Evolutionary conservation across 2,888 invertebrate species (phyloP).

Genomic region (Auanema freiburgensis): DNA sequence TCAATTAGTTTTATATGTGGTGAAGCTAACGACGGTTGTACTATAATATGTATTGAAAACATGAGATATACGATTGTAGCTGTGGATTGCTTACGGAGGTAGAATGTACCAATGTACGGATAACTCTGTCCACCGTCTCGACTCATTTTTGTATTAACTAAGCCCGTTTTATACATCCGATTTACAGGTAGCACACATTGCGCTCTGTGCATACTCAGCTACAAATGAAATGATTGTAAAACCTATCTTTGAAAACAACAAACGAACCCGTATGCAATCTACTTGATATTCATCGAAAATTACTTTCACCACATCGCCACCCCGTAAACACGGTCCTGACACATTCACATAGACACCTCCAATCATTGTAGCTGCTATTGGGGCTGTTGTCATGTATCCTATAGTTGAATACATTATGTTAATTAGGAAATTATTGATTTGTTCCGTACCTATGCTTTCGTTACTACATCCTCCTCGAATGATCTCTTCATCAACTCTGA

Average conservation of each 20-base stretch:
- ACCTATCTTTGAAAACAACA: not conserved
- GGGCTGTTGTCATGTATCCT: conserved; percentile 6
- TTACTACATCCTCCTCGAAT: conserved; percentile 80
- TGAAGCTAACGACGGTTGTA: conserved; percentile 34
- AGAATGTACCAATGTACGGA: conserved; percentile 26
- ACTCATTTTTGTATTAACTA: conserved; percentile 19
- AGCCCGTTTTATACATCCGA: conserved; percentile 26
- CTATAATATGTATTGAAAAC: not conserved
- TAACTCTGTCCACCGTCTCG: conserved; percentile 30
- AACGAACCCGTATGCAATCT: conserved; percentile 29
- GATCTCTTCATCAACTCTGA: conserved; percentile 88
- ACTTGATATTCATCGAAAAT: conserved; percentile 39
- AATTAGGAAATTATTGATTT: not conserved
- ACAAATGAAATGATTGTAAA: too few relatives aligned
- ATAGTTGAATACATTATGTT: not conserved
- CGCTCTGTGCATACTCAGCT: conserved; percentile 20
- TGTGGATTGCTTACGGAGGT: conserved; percentile 14
- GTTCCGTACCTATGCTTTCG: conserved; percentile 21
- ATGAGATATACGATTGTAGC: not conserved
- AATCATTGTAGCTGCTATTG: conserved; percentile 72
- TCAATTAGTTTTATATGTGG: conserved; percentile 42
- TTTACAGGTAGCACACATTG: conserved; percentile 30
- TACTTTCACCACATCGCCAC: conserved; percentile 74
- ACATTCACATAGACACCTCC: conserved; percentile 93
- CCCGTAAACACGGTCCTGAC: conserved; percentile 87